Evolutionary conservation across 2,888 invertebrate genomes (phyloP).

Genomic region (Dasypogon diadema): DNA sequence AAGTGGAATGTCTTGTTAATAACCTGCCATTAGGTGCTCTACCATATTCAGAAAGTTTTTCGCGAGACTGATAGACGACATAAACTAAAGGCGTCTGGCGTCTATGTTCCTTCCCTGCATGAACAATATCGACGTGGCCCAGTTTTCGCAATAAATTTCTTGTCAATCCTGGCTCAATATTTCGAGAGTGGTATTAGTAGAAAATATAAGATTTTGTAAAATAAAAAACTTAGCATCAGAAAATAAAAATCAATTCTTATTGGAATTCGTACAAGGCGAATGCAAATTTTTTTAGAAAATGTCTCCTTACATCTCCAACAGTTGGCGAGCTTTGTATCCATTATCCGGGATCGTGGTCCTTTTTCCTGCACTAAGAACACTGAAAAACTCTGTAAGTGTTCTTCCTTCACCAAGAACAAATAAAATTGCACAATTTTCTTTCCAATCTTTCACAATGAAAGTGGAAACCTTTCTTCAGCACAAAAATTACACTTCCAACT

Average conservation of each 20-base stretch:
- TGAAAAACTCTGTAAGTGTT: too few species aligned
- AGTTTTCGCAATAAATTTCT: slow-evolving; percentile 14
- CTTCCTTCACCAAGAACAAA: too few species aligned
- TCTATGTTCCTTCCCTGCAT: not conserved
- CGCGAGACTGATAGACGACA: slow-evolving; percentile 9
- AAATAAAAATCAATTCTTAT: not conserved
- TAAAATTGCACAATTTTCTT: slow-evolving; percentile 5
- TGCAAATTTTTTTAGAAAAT: too few species aligned
- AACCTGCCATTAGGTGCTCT: not conserved
- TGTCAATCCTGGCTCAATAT: too few species aligned
- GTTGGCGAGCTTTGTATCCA: slow-evolving; percentile 26
- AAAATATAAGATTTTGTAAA: not conserved
- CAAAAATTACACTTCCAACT: too few species aligned
- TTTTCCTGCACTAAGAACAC: too few species aligned
- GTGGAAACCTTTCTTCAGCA: too few species aligned
- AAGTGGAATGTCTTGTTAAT: not conserved
- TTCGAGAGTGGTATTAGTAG: too few species aligned
- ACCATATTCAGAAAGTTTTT: slow-evolving; percentile 10
- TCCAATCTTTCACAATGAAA: too few species aligned
- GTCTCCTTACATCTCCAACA: slow-evolving; percentile 20
- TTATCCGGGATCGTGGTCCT: slow-evolving; percentile 12
- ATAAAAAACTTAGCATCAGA: not conserved
- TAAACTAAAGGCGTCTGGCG: slow-evolving; percentile 18
- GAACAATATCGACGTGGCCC: slow-evolving; percentile 23
- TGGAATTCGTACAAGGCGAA: too few species aligned